phyloP scores from a whole-genome alignment of 92 coral and sea anemone genomes.

The Galaxea fascicularis region DNA sequence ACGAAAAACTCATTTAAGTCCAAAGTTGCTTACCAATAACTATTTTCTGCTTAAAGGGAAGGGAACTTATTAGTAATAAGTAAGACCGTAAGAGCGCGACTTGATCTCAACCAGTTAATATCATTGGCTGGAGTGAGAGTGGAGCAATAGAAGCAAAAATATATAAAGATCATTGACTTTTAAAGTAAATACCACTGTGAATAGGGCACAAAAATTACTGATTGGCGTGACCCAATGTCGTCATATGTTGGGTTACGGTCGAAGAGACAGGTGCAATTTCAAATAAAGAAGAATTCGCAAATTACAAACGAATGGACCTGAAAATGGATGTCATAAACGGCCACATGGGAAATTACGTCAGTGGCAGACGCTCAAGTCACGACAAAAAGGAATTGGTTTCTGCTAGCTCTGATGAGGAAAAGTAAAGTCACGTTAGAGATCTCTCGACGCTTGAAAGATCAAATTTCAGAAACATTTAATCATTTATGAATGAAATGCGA shows the following conservation, averaged over 20 bases:
- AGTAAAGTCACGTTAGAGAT: slow-evolving; percentile 10
- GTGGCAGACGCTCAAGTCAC: neutral
- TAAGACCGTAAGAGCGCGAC: too few species aligned
- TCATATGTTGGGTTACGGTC: neutral
- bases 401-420: neutral
- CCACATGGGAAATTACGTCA: neutral
- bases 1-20: too few species aligned
- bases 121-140: too few species aligned
- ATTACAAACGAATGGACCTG: neutral
- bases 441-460: slow-evolving; percentile 27
- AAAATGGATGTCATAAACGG: too few species aligned
- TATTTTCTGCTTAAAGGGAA: too few species aligned
- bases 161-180: too few species aligned
- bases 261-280: neutral
- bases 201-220: neutral
- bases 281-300: neutral
- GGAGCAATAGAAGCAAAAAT: too few species aligned
- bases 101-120: too few species aligned
- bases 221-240: neutral
- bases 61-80: too few species aligned
- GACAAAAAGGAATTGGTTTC: slow-evolving; percentile 23
- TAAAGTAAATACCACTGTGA: neutral
- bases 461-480: slow-evolving; percentile 8
- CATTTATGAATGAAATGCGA: too few species aligned
- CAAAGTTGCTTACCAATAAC: too few species aligned